Conservation (phyloP, 2,797 vertebrate genomes). For the Chaetodon trifasciatus region DNA sequence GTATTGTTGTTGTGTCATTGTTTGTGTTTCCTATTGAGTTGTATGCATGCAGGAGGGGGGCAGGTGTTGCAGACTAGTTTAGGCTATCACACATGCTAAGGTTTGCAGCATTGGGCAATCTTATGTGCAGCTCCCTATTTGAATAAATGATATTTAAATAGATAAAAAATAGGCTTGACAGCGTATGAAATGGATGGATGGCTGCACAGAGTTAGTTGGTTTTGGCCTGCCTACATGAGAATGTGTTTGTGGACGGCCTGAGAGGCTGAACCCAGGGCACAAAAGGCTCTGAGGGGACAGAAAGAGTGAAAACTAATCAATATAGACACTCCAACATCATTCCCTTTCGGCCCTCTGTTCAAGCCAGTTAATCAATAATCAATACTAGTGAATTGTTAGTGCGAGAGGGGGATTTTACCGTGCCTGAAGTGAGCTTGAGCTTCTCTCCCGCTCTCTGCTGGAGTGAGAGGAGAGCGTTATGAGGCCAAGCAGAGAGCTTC, state of each 20-base stretch:
- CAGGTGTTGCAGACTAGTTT: neutral
- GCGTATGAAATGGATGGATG: neutral
- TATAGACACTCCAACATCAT: slow-evolving; percentile 14
- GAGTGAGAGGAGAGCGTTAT: neutral
- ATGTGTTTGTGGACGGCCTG: neutral
- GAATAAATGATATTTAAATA: neutral
- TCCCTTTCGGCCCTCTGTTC: slow-evolving; percentile 27
- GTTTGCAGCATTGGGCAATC: neutral
- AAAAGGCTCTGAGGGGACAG: slow-evolving; percentile 13
- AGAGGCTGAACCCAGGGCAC: neutral
- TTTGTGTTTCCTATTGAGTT: neutral
- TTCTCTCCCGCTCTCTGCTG: neutral
- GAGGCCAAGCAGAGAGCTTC: slow-evolving; percentile 25
- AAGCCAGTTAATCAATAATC: slow-evolving; percentile 52
- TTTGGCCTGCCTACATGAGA: neutral
- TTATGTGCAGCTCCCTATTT: too few relatives aligned
- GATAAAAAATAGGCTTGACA: neutral
- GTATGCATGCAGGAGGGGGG: neutral
- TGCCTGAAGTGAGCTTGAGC: neutral
- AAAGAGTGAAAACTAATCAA: slow-evolving; percentile 45
- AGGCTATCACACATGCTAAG: neutral
- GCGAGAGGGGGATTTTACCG: neutral
- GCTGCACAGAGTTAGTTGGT: neutral
- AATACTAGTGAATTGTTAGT: slow-evolving; percentile 36
- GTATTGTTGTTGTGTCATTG: neutral